Evolutionary conservation across 2,888 invertebrate genomes (phyloP), one percentile per base, ranked within the genome.

Genomic region (Conistra vaccinii): DNA sequence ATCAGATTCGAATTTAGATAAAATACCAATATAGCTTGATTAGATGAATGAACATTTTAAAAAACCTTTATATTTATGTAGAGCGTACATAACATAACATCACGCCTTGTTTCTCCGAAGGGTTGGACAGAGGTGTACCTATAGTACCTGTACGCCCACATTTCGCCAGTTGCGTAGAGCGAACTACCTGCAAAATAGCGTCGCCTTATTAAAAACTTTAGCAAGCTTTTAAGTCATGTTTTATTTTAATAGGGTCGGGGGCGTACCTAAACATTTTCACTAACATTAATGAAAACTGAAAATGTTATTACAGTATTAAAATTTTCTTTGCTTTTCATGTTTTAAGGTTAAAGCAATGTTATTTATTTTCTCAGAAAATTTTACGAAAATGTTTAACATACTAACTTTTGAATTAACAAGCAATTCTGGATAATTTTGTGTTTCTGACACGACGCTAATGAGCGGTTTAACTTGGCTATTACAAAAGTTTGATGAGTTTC

Each of bases 391-490:
- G 29, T 69, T 57, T 26, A 60, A 72, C 35, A 39, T 78, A 67
- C 69, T 62, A 74, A 67, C 53, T 79, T 83, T 81, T 72, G 35
- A 53, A 69, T 63, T 66, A 73, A 74, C 69, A 73, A 79, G 66
- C 60, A 79, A 78, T 86, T 81, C n/a, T 66, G 67, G 66, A 76
- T 66, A 81, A 76, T 76, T 58, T 78, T 57, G 53, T 85, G 84
- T 76, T 85, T 85, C 76, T 81, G 79, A 84, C 79, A 78, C 62
- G 67, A 39, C 58, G 39, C 61, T 85, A 81, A 85, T 81, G 78
- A 83, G 74, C 63, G 67, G 29, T 83, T 69, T 48, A 69, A 66
- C 62, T 10, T 58, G 72, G 60, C 69, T 73, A 81, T 81, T 76
- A 73, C 35, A 26, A 29, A 71, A 79, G 65, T 78, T 82, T 67